Conservation (phyloP, 2,113 vertebrate species). For the Castor canadensis region DNA sequence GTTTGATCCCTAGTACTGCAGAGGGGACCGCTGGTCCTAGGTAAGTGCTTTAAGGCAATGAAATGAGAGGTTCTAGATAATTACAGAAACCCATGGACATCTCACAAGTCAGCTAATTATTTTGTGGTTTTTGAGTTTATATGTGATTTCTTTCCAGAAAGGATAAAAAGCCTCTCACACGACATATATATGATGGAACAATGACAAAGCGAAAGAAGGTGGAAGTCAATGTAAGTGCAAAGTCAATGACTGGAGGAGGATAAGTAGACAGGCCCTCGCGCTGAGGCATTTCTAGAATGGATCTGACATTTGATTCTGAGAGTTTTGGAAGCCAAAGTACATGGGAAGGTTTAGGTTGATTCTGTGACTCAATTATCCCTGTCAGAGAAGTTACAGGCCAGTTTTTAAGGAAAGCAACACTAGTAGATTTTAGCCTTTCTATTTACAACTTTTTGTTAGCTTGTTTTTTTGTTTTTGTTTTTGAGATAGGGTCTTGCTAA, state of each 20-base stretch:
- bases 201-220: background rate
- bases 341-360: background rate
- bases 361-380: background rate
- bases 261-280: background rate
- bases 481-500: no score
- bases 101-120: background rate
- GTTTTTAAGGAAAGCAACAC: background rate
- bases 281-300: slow-evolving; percentile 4
- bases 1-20: no score
- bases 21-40: no score
- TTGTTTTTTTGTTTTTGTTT: no score
- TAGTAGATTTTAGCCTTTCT: background rate
- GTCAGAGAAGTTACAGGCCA: background rate
- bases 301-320: slow-evolving; percentile 36
- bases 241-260: background rate
- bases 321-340: background rate
- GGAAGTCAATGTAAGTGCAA: no score
- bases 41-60: background rate
- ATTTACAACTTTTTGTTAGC: no score
- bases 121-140: background rate
- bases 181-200: background rate
- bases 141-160: background rate
- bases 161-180: background rate
- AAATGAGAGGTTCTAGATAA: background rate
- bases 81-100: background rate